Conservation (phyloP, 2,797 vertebrate species). For the Rhynchotus rufescens region DNA sequence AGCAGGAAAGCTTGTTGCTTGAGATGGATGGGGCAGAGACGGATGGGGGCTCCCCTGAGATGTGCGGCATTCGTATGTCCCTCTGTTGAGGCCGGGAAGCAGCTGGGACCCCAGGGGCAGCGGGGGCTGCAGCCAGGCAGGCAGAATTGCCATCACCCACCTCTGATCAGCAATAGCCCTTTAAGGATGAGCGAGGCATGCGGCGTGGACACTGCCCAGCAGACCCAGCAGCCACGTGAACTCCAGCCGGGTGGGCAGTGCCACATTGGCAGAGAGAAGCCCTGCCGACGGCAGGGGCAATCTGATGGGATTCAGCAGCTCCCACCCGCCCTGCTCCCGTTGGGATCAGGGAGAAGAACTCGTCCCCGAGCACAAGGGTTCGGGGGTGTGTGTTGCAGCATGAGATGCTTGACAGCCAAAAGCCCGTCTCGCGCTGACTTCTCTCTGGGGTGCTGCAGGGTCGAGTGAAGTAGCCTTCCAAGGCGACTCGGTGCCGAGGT, state of each 20-base stretch:
- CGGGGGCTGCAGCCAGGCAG: background rate
- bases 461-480: constrained; percentile 70
- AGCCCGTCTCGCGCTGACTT: background rate
- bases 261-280: constrained; percentile 15
- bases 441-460: constrained; percentile 35
- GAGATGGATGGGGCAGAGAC: background rate
- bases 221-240: constrained; percentile 17
- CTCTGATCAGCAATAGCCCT: constrained; percentile 18
- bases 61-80: background rate
- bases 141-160: background rate
- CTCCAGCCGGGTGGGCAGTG: constrained; percentile 37
- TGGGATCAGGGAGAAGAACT: constrained; percentile 41
- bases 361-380: constrained; percentile 28
- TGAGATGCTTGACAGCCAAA: background rate
- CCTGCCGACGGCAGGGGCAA: background rate
- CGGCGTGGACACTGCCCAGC: background rate
- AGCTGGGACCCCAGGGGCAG: background rate
- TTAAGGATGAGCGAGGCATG: constrained; percentile 24
- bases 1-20: background rate
- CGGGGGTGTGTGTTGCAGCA: background rate
- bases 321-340: constrained; percentile 14
- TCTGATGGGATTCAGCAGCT: constrained; percentile 41
- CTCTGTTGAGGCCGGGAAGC: background rate
- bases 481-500: constrained; percentile 74
- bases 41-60: background rate